Conservation (phyloP, 92 coral and sea anemone genomes). For the Heliopora coerulea region DNA sequence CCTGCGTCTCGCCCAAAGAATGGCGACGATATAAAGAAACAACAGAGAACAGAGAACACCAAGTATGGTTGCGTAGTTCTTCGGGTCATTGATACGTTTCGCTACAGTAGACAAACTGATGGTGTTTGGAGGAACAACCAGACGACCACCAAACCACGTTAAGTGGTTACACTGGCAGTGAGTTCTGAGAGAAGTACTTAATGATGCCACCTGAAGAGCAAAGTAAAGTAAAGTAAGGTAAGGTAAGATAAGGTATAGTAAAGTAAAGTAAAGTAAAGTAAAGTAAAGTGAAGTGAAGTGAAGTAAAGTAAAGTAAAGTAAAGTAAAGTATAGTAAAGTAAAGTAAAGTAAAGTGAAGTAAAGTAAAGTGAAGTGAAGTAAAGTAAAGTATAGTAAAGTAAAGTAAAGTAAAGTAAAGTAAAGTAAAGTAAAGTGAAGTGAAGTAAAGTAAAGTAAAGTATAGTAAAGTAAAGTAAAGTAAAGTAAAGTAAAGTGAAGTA, state of each 20-base stretch:
- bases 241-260: background rate
- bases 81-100: constrained; percentile 60
- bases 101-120: constrained; percentile 59
- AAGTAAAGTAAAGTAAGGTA: background rate
- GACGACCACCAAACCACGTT: constrained; percentile 91
- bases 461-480: too few species aligned
- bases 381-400: too few species aligned
- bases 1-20: constrained; percentile 82
- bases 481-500: too few species aligned
- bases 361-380: too few species aligned
- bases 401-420: too few species aligned
- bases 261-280: too few species aligned
- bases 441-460: too few species aligned
- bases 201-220: constrained; percentile 69
- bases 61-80: constrained; percentile 71
- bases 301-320: too few species aligned
- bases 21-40: constrained; percentile 51
- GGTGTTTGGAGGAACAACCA: constrained; percentile 78
- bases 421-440: too few species aligned
- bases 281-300: too few species aligned
- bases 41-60: constrained; percentile 63
- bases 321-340: too few species aligned
- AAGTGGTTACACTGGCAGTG: constrained; percentile 88
- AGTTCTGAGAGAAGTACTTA: constrained; percentile 58
- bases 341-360: too few species aligned